Evolutionary conservation across 1,140 invertebrate species (phyloP).

Genomic region (Heliothis subflexa): DNA sequence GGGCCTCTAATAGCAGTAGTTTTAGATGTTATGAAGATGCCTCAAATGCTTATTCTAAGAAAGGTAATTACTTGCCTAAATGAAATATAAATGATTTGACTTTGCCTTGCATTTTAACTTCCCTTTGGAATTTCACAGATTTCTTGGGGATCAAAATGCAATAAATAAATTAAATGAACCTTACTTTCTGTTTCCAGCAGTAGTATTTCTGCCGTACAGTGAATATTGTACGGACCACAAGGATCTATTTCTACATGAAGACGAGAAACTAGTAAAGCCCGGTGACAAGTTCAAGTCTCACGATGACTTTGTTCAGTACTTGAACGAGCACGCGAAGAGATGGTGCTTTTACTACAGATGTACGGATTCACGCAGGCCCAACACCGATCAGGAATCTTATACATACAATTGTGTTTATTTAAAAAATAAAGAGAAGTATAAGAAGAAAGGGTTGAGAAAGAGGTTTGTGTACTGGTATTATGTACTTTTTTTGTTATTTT

Average conservation of each 20-base stretch:
- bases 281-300: conserved; percentile 57
- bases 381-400: conserved; percentile 51
- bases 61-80: neutral
- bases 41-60: neutral
- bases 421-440: conserved; percentile 52
- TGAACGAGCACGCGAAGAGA: conserved; percentile 57
- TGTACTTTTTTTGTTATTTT: neutral
- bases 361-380: conserved; percentile 48
- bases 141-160: neutral
- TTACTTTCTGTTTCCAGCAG: neutral
- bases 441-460: conserved; percentile 51
- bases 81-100: too few species aligned
- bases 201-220: conserved; percentile 25
- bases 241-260: conserved; percentile 47
- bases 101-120: too few species aligned
- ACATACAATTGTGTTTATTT: conserved; percentile 53
- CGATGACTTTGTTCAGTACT: conserved; percentile 54
- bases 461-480: conserved; percentile 43
- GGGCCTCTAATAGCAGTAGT: neutral
- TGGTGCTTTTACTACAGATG: conserved; percentile 59
- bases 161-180: neutral
- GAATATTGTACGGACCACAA: conserved; percentile 47
- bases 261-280: conserved; percentile 56
- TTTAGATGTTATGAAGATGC: neutral
- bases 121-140: too few species aligned